Conservation (phyloP, 2,113 vertebrate species). For the Capricornis sumatraensis region DNA sequence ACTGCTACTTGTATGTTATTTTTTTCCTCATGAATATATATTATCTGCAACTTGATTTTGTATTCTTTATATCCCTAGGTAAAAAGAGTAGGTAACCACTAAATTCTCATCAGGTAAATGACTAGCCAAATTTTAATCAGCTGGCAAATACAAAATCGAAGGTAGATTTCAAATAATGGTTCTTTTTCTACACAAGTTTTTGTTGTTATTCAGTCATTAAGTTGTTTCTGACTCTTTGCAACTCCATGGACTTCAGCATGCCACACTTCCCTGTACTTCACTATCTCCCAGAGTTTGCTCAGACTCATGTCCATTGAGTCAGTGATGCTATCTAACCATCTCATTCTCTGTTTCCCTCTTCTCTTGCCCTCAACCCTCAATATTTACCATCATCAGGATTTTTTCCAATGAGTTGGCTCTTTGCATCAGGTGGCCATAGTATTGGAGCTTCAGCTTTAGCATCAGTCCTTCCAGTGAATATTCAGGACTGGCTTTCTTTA, state of each 20-base stretch:
- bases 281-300: not conserved
- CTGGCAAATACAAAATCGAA: slow-evolving; percentile 12
- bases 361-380: not conserved
- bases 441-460: not conserved
- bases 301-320: not conserved
- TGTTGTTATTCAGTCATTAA: not conserved
- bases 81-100: slow-evolving; percentile 7
- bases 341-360: not conserved
- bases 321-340: not conserved
- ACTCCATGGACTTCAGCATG: not conserved
- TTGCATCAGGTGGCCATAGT: not conserved
- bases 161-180: slow-evolving; percentile 20
- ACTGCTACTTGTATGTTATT: not conserved
- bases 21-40: not conserved
- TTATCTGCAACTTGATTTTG: slow-evolving; percentile 13
- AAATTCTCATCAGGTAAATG: slow-evolving; percentile 43
- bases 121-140: slow-evolving; percentile 47
- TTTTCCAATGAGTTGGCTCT: not conserved
- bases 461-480: not conserved
- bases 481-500: not conserved
- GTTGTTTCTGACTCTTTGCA: not conserved
- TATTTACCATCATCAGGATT: not conserved
- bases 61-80: not conserved
- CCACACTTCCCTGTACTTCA: not conserved
- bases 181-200: not conserved